Evolutionary conservation across 2,113 vertebrate genomes (phyloP).

Genomic region (Rhagologus leucostigma): DNA sequence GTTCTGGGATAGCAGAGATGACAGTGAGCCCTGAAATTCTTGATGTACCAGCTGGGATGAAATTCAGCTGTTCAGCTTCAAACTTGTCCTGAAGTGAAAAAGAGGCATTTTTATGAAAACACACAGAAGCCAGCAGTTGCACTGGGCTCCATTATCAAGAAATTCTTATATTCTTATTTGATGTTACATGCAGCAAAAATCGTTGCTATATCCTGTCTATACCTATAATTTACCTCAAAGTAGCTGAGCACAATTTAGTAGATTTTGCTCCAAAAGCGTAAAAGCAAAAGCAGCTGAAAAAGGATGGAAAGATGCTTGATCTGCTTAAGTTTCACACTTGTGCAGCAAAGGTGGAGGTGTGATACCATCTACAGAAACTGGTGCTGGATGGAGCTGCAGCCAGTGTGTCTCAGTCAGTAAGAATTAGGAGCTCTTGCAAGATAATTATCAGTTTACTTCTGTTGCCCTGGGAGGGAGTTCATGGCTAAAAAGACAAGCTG

Average conservation of each 20-base stretch:
- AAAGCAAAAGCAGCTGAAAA: background rate
- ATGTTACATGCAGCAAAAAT: background rate
- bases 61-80: background rate
- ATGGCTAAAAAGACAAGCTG: background rate
- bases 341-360: background rate
- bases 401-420: background rate
- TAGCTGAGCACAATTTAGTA: background rate
- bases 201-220: background rate
- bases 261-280: background rate
- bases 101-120: background rate
- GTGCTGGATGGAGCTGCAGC: background rate
- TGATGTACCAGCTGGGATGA: background rate
- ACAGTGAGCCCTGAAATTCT: background rate
- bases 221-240: background rate
- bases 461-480: background rate
- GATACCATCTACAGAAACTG: background rate
- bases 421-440: background rate
- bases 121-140: background rate
- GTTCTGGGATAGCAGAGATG: background rate
- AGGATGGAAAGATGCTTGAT: background rate
- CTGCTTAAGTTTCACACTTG: accelerated
- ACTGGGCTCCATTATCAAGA: background rate
- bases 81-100: background rate
- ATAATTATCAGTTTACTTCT: background rate
- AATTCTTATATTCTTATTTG: background rate